Conservation (phyloP, 2,888 invertebrate species). For the Candidula unifasciata region DNA sequence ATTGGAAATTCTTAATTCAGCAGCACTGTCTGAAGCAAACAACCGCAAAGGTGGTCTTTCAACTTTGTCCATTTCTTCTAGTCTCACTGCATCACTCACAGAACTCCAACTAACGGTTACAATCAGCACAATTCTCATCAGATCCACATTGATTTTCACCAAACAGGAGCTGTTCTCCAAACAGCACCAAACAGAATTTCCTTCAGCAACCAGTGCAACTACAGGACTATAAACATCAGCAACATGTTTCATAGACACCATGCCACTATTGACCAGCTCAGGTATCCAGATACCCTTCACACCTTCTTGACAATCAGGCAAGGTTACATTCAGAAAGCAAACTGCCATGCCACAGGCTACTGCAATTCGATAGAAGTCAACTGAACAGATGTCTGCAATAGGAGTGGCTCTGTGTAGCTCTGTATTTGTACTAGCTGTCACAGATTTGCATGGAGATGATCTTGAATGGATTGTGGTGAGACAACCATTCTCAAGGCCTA, state of each 20-base stretch:
- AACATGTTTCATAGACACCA: slow-evolving; percentile 1
- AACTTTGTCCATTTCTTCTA: slow-evolving; percentile 15
- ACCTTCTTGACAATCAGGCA: background rate
- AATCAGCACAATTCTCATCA: background rate
- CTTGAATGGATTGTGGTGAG: background rate
- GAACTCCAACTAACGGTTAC: slow-evolving; percentile 12
- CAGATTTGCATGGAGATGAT: background rate
- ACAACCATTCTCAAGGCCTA: slow-evolving; percentile 36
- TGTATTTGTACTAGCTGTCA: background rate
- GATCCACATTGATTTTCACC: slow-evolving; percentile 19
- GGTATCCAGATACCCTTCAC: background rate
- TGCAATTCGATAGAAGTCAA: slow-evolving; percentile 10
- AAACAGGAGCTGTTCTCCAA: slow-evolving; percentile 6
- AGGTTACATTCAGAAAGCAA: slow-evolving; percentile 20
- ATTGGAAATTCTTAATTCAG: background rate
- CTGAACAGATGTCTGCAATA: slow-evolving; percentile 19
- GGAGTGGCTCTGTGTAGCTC: background rate
- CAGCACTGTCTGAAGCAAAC: slow-evolving; percentile 1
- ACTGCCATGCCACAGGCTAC: slow-evolving; percentile 40
- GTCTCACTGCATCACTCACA: slow-evolving; percentile 10
- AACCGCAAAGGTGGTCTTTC: background rate
- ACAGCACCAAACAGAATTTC: slow-evolving; percentile 31
- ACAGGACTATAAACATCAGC: slow-evolving; percentile 2
- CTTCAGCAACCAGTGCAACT: background rate
- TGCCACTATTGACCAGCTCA: slow-evolving; percentile 2